Conservation (phyloP, 2,797 vertebrate species). For the Premnoplex brunnescens region DNA sequence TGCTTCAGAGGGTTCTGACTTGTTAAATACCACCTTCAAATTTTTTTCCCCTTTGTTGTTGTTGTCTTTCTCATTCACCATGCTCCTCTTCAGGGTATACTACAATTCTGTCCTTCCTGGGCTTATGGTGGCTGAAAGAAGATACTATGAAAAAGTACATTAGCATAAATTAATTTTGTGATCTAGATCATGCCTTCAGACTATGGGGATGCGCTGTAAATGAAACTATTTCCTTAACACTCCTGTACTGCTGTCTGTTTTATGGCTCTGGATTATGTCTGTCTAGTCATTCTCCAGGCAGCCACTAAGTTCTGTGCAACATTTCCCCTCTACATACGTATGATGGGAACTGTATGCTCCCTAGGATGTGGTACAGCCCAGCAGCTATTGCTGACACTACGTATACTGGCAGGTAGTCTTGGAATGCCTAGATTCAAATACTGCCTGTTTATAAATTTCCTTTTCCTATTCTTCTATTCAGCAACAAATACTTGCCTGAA, state of each 20-base stretch:
- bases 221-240: background rate
- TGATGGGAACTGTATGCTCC: background rate
- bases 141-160: background rate
- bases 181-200: background rate
- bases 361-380: background rate
- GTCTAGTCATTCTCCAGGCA: background rate
- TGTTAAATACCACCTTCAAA: background rate
- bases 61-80: background rate
- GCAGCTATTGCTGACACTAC: background rate
- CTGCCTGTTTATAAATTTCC: background rate
- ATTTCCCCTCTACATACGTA: background rate
- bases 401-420: background rate
- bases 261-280: background rate
- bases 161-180: background rate
- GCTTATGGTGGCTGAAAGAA: background rate
- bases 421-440: background rate
- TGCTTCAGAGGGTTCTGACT: background rate
- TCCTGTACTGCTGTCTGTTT: background rate
- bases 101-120: background rate
- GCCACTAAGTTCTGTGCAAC: background rate
- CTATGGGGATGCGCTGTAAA: background rate
- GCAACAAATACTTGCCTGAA: background rate
- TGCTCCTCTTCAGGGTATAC: background rate
- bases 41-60: background rate
- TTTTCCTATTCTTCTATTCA: background rate